A percentile compares a stretch with the other conserved stretches of the same genome.
Evolutionary conservation across 2,113 vertebrate species (phyloP).

Genomic region (Nipponia nippon): DNA sequence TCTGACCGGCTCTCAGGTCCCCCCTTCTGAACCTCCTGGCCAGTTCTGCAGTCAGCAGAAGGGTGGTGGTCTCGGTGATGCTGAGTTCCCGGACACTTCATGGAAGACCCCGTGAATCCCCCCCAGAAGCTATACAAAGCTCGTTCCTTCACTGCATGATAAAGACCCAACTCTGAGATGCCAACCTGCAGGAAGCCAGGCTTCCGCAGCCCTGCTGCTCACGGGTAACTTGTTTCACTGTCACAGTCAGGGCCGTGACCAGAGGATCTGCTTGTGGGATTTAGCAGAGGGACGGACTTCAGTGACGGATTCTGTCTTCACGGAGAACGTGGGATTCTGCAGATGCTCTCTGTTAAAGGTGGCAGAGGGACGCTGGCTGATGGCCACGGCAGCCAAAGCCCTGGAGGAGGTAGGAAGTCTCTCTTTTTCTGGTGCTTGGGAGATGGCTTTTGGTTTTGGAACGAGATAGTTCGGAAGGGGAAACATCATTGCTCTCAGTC

Average conservation of each 20-base stretch:
- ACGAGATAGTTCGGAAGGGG: not conserved
- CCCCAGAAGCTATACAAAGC: not conserved
- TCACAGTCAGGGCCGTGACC: slow-evolving; percentile 90
- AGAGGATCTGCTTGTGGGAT: slow-evolving; percentile 86
- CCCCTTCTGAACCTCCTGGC: not conserved
- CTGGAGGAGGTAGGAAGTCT: slow-evolving; percentile 82
- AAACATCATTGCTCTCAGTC: not conserved
- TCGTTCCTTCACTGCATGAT: not conserved
- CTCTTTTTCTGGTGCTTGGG: not conserved
- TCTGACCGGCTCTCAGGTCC: not conserved
- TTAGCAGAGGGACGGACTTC: slow-evolving; percentile 81
- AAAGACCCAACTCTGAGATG: not conserved
- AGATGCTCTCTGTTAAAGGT: slow-evolving; percentile 76
- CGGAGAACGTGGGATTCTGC: slow-evolving; percentile 88
- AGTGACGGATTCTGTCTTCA: slow-evolving; percentile 74
- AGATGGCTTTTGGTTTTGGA: not conserved
- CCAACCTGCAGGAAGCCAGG: not conserved
- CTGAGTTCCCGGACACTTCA: not conserved
- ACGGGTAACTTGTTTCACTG: not conserved
- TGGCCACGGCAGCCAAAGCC: slow-evolving; percentile 81
- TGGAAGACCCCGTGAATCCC: not conserved
- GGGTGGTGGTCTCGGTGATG: not conserved
- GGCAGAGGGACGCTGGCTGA: slow-evolving; percentile 63
- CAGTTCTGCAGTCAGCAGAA: not conserved
- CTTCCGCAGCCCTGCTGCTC: not conserved